A percentile compares a stretch with the other conserved stretches of the same genome.
Evolutionary conservation across 1,140 invertebrate species (phyloP).

Genomic region (Drosophila persimilis): DNA sequence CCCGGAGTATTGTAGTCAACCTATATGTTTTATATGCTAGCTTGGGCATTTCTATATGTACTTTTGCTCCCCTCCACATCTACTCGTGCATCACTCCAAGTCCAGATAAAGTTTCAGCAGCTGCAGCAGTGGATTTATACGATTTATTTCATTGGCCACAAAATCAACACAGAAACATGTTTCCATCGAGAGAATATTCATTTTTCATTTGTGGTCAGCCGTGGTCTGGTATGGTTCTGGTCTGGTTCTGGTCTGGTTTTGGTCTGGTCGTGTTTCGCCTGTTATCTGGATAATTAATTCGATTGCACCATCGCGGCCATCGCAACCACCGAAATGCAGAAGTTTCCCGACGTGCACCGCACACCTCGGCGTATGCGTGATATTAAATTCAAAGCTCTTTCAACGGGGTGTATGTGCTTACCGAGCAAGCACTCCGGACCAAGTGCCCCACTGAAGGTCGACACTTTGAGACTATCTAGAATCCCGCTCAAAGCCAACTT

Average conservation of each 20-base stretch:
- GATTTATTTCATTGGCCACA: slow-evolving; percentile 29
- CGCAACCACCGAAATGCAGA: slow-evolving; percentile 33
- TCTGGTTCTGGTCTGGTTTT: slow-evolving; percentile 29
- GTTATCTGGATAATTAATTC: slow-evolving; percentile 52
- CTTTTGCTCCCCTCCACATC: neutral
- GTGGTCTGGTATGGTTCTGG: slow-evolving; percentile 25
- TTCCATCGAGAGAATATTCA: slow-evolving; percentile 18
- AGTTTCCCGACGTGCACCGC: slow-evolving; percentile 6
- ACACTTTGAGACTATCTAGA: slow-evolving; percentile 21
- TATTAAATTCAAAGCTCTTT: slow-evolving; percentile 47
- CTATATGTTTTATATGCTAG: slow-evolving; percentile 2
- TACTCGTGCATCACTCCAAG: slow-evolving; percentile 12
- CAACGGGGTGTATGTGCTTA: slow-evolving; percentile 12
- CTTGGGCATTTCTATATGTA: neutral
- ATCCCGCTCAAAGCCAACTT: slow-evolving; percentile 18
- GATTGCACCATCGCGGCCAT: slow-evolving; percentile 15
- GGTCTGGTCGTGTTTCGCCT: slow-evolving; percentile 24
- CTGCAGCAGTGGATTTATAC: slow-evolving; percentile 5
- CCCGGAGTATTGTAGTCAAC: slow-evolving; percentile 31
- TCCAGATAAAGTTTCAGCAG: neutral
- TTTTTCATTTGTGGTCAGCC: slow-evolving; percentile 46
- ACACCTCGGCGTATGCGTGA: slow-evolving; percentile 53
- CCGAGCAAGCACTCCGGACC: slow-evolving; percentile 26
- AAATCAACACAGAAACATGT: slow-evolving; percentile 27
- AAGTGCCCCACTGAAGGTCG: slow-evolving; percentile 4